Conservation (phyloP, 2,888 invertebrate genomes). For the Gastrophysa polygoni region DNA sequence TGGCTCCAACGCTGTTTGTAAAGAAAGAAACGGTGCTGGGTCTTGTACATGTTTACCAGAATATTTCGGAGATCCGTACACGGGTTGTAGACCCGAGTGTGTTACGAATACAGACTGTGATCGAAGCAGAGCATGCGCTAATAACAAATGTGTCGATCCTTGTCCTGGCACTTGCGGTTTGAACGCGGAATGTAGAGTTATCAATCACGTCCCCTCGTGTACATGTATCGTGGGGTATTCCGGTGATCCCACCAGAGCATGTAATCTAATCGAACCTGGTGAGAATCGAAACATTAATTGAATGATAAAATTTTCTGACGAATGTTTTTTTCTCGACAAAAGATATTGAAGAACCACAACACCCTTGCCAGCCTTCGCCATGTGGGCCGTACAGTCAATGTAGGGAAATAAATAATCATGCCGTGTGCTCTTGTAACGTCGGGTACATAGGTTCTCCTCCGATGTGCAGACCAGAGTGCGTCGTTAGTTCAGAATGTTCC, state of each 20-base stretch:
- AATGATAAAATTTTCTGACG: conserved; percentile 19
- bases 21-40: conserved; percentile 68
- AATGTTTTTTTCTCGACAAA: conserved; percentile 22
- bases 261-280: conserved; percentile 54
- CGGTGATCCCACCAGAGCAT: conserved; percentile 65
- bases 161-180: conserved; percentile 66
- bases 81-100: conserved; percentile 73
- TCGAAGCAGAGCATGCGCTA: conserved; percentile 68
- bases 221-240: conserved; percentile 65
- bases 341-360: conserved; percentile 49
- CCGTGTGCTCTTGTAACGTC: conserved; percentile 67
- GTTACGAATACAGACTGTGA: conserved; percentile 70
- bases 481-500: conserved; percentile 70
- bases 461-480: conserved; percentile 69
- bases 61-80: conserved; percentile 70
- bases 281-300: too few species aligned
- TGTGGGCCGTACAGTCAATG: conserved; percentile 73
- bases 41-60: conserved; percentile 69
- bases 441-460: conserved; percentile 71
- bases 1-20: conserved; percentile 70
- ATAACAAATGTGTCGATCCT: conserved; percentile 69
- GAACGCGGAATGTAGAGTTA: conserved; percentile 65
- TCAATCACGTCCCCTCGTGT: conserved; percentile 72
- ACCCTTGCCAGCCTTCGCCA: conserved; percentile 68
- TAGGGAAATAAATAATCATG: conserved; percentile 66